Percentiles rank a stretch among this genome's conserved stretches.
phyloP scores from a whole-genome alignment of 2,113 vertebrate genomes.

The Antigone vipio region DNA sequence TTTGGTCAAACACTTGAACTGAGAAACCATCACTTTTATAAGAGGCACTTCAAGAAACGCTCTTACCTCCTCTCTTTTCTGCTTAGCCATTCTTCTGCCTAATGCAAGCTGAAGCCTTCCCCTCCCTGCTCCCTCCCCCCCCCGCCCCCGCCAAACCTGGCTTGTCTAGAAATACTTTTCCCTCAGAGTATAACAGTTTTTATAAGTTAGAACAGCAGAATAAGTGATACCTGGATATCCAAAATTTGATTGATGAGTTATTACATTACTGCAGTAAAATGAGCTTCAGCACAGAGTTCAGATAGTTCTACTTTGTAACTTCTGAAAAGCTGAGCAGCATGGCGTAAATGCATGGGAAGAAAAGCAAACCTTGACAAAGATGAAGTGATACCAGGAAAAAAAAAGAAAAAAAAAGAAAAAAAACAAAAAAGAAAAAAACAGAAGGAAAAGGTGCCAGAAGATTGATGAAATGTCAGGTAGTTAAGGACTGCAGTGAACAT shows the following conservation, averaged over 20 bases:
- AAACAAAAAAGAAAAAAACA: not conserved
- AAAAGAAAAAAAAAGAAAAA: not conserved
- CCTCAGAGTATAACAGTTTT: constrained; percentile 3
- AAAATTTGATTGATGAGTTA: constrained; percentile 19
- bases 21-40: not conserved
- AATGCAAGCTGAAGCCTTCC: not conserved
- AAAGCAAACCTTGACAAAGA: constrained; percentile 53
- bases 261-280: constrained; percentile 16
- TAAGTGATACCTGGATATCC: not conserved
- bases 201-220: constrained; percentile 9
- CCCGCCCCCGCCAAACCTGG: not conserved
- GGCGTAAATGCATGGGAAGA: constrained; percentile 24
- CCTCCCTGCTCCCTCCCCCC: no score
- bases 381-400: not conserved
- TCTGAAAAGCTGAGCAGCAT: not conserved
- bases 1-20: not conserved
- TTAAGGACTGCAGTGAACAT: not conserved
- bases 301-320: not conserved
- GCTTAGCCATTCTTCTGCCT: not conserved
- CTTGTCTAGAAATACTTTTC: not conserved
- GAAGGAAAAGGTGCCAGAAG: not conserved
- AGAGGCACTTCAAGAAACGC: not conserved
- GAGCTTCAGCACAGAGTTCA: not conserved
- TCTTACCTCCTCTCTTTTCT: not conserved
- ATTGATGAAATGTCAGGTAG: not conserved